These are phyloP conservation scores for Mechanitis mazaeus DNA, from an alignment of 2,888 invertebrate species.

Conservation along the genomic window DNA sequence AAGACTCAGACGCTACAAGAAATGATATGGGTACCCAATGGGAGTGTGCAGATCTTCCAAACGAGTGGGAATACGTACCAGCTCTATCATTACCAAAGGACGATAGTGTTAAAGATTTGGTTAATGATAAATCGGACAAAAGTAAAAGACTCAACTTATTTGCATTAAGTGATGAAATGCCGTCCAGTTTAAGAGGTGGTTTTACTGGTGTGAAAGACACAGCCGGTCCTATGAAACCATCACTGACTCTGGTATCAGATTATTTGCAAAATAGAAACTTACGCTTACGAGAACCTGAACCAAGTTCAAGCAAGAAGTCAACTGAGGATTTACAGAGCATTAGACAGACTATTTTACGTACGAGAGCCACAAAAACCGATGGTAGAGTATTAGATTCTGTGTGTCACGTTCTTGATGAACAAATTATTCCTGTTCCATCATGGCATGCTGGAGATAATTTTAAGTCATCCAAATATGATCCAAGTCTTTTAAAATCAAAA, in stretches of 20 bases:
- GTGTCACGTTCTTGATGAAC: constrained; percentile 61
- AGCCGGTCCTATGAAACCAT: constrained; percentile 40
- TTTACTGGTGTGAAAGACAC: constrained; percentile 36
- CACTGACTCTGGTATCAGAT: constrained; percentile 60
- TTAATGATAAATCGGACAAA: constrained; percentile 44
- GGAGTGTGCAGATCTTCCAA: constrained; percentile 47
- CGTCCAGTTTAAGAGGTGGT: constrained; percentile 54
- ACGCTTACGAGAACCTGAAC: constrained; percentile 49
- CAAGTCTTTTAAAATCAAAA: constrained; percentile 28
- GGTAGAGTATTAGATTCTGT: constrained; percentile 51
- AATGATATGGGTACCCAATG: constrained; percentile 65
- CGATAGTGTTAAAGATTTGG: constrained; percentile 43
- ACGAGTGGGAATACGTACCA: constrained; percentile 57
- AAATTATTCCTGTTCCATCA: constrained; percentile 56
- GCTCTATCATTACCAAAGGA: constrained; percentile 47
- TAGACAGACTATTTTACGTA: constrained; percentile 57
- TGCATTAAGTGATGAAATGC: constrained; percentile 69
- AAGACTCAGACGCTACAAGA: constrained; percentile 34
- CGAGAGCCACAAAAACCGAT: constrained; percentile 50
- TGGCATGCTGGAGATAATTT: constrained; percentile 54
- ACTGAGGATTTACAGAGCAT: constrained; percentile 54
- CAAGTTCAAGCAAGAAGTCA: constrained; percentile 37
- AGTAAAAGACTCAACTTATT: constrained; percentile 55
- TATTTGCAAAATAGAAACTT: constrained; percentile 61
- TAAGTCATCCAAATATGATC: constrained; percentile 10